Evolutionary conservation across 2,888 invertebrate species (phyloP), one percentile per base, ranked within the genome.

Genomic region (Philonicus albiceps): DNA sequence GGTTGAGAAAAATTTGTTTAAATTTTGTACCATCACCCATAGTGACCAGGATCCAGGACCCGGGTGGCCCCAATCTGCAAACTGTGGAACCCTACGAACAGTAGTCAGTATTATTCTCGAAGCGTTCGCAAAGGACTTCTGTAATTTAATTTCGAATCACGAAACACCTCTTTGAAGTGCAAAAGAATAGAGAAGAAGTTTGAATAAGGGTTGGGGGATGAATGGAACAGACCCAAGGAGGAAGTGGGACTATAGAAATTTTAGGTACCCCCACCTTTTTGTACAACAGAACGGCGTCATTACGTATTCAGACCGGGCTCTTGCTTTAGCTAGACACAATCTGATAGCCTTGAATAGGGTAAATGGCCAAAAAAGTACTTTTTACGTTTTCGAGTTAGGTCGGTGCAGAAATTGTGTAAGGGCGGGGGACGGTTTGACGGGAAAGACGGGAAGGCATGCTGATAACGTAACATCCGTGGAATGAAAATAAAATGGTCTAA

Each of bases 281-380:
- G 34, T 81, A 81, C 34, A 81, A 16, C 81, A 81, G 81, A 19
- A 31, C 31, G 34, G 34, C 55, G 31, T 81, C 81, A 81, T 81
- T 81, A 81, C 49, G 81, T 81, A 81, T 81, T 81, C 81, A 81
- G 81, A 34, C 64, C 55, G 30, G 34, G 81, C 81, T 22, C 31
- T 81, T 34, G 55, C 64, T 55, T 30, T 19, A 81, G 55, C 81
- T 81, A 81, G 81, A 81, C 81, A 81, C 53, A 81, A 81, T 81
- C 81, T 81, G 81, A 81, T 81, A 81, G 81, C 81, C 81, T 34
- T 81, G 81, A 81, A 81, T 64, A 81, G 81, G 81, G 81, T 81
- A 81, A 81, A 81, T 34, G 55, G 64, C 81, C 81, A 81, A 81
- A 81, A 81, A 81, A 81, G 81, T 81, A 64, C 81, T 81, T 81